Evolutionary conservation across 2,888 invertebrate species (phyloP).

Genomic region (Andrena bucephala): DNA sequence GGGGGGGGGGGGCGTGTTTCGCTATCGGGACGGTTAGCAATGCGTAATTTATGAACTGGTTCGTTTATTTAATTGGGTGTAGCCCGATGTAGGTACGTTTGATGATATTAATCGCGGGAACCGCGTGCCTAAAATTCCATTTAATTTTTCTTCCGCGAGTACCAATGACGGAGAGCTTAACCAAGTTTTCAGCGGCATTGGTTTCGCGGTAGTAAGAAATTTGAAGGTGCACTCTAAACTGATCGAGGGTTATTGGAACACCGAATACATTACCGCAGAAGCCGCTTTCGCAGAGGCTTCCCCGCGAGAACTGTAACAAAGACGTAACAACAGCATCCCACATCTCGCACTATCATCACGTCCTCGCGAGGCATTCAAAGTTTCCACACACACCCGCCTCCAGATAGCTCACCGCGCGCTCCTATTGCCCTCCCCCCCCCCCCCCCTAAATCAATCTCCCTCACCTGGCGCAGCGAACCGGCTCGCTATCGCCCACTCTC

Average conservation of each 20-base stretch:
- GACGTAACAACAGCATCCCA: too few species aligned
- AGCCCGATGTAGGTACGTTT: not conserved
- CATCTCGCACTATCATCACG: too few species aligned
- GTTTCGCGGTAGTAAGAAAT: too few species aligned
- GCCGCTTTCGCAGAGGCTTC: too few species aligned
- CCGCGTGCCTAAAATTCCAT: not conserved
- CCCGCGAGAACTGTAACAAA: too few species aligned
- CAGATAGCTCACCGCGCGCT: not conserved
- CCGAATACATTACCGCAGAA: too few species aligned
- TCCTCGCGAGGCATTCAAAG: too few species aligned
- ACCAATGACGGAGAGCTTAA: not conserved
- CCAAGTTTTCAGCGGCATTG: too few species aligned
- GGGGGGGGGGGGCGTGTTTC: conserved; percentile 18
- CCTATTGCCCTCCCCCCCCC: too few species aligned
- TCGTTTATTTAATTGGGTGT: conserved; percentile 44
- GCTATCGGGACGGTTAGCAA: conserved; percentile 14
- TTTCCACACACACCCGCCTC: too few species aligned
- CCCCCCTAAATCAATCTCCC: not conserved
- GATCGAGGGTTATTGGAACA: too few species aligned
- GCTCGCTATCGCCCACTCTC: not conserved
- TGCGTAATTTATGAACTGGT: conserved; percentile 32
- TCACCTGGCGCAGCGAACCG: not conserved
- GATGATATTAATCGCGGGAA: conserved; percentile 8
- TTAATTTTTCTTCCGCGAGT: conserved; percentile 16
- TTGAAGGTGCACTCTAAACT: too few species aligned